phyloP scores from a whole-genome alignment of 2,888 invertebrate species.

The Alentia gelatinosa region DNA sequence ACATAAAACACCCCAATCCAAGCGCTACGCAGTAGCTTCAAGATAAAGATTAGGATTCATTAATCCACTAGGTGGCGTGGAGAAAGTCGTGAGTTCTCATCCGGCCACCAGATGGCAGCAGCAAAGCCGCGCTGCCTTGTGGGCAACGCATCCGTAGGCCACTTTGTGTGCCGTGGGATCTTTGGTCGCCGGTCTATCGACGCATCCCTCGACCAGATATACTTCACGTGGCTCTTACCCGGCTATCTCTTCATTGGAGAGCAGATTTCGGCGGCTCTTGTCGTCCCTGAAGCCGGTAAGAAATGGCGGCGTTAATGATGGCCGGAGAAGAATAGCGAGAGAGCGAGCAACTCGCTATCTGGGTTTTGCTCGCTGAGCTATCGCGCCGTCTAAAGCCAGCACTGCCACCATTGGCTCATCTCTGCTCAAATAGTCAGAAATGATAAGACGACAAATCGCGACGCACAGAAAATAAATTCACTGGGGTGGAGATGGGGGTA shows the following conservation, averaged over 20 bases:
- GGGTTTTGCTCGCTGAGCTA: not conserved
- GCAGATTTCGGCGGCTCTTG: not conserved
- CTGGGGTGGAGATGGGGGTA: not conserved
- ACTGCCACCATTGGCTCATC: not conserved
- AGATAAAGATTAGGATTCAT: too few relatives aligned
- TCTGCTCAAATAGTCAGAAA: slow-evolving; percentile 29
- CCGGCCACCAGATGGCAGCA: not conserved
- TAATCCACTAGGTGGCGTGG: not conserved
- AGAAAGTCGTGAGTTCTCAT: not conserved
- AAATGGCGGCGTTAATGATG: not conserved
- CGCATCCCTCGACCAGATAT: too few relatives aligned
- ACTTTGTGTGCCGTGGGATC: too few relatives aligned
- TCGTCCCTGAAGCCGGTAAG: not conserved
- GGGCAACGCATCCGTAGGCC: too few relatives aligned
- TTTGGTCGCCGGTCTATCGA: too few relatives aligned
- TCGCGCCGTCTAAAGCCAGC: not conserved
- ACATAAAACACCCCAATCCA: too few relatives aligned
- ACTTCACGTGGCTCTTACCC: too few relatives aligned
- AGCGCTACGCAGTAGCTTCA: too few relatives aligned
- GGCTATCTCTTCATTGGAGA: not conserved
- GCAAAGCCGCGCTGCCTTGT: not conserved
- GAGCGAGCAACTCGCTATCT: not conserved
- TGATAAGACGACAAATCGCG: not conserved
- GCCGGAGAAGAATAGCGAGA: not conserved
- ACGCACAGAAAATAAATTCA: slow-evolving; percentile 18